Evolutionary conservation across 2,113 vertebrate species (phyloP).

Genomic region (Chelonoidis abingdonii): DNA sequence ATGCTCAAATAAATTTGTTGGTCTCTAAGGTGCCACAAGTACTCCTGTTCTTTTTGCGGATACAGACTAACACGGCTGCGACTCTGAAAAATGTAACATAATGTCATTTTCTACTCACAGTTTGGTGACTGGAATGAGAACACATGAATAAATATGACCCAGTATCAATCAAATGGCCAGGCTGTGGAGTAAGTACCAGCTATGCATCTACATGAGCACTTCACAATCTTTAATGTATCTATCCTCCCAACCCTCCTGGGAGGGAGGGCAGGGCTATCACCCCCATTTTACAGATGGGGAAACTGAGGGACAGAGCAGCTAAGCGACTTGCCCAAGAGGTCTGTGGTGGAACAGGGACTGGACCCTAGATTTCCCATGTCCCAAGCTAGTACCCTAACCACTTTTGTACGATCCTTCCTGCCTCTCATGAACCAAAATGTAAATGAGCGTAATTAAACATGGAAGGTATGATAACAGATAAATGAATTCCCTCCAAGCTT

Average conservation of each 20-base stretch:
- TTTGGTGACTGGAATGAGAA: neutral
- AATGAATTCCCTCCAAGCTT: neutral
- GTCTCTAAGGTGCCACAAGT: too few relatives aligned
- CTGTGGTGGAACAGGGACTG: neutral
- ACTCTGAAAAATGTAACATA: neutral
- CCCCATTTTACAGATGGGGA: neutral
- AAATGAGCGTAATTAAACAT: neutral
- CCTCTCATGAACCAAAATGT: neutral
- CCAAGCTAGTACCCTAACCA: neutral
- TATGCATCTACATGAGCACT: neutral
- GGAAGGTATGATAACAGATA: neutral
- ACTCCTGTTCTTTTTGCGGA: too few relatives aligned
- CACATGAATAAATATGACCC: neutral
- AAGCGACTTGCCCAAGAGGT: neutral
- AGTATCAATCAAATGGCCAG: neutral
- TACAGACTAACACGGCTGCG: too few relatives aligned
- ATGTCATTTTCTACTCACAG: neutral
- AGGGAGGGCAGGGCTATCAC: neutral
- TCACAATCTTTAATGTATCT: neutral
- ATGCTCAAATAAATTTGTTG: too few relatives aligned
- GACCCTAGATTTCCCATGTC: neutral
- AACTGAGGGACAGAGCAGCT: neutral
- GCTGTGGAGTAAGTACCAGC: neutral
- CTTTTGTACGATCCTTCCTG: neutral
- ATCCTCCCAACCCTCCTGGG: neutral